phyloP scores from a whole-genome alignment of 2,797 vertebrate genomes.

The Peromyscus eremicus region DNA sequence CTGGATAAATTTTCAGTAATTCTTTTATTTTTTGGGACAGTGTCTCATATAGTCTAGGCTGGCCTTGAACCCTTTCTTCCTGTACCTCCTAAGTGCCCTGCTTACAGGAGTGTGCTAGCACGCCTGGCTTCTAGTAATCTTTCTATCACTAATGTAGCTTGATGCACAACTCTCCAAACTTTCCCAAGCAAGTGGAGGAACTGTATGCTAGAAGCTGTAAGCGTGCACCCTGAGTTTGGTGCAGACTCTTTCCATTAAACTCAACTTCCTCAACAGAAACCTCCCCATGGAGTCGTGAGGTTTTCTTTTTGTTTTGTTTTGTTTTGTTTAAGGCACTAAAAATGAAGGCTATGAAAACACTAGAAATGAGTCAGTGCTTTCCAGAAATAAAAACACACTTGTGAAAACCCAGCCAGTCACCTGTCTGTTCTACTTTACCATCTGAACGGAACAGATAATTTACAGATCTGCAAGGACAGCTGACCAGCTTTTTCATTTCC shows the following conservation, averaged over 20 bases:
- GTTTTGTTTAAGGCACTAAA: conserved; percentile 72
- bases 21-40: background rate
- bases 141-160: conserved; percentile 15
- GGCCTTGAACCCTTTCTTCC: background rate
- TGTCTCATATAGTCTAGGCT: background rate
- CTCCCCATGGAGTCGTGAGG: background rate
- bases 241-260: conserved; percentile 29
- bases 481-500: conserved; percentile 42
- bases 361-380: conserved; percentile 58
- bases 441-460: background rate
- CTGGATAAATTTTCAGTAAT: conserved; percentile 38
- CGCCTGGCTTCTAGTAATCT: conserved; percentile 25
- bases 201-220: conserved; percentile 4
- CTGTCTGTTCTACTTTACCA: conserved; percentile 51
- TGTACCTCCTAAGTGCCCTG: background rate
- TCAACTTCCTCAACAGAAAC: conserved; percentile 53
- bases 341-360: conserved; percentile 59
- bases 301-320: background rate
- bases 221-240: conserved; percentile 15
- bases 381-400: conserved; percentile 66
- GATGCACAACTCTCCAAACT: conserved; percentile 32
- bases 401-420: conserved; percentile 59
- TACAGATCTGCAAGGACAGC: background rate
- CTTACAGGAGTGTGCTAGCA: background rate
- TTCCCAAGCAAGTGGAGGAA: conserved; percentile 41